Percentiles rank a stretch among this genome's conserved stretches.
Evolutionary conservation across 2,797 vertebrate genomes (phyloP).

Genomic region (Peromyscus eremicus): DNA sequence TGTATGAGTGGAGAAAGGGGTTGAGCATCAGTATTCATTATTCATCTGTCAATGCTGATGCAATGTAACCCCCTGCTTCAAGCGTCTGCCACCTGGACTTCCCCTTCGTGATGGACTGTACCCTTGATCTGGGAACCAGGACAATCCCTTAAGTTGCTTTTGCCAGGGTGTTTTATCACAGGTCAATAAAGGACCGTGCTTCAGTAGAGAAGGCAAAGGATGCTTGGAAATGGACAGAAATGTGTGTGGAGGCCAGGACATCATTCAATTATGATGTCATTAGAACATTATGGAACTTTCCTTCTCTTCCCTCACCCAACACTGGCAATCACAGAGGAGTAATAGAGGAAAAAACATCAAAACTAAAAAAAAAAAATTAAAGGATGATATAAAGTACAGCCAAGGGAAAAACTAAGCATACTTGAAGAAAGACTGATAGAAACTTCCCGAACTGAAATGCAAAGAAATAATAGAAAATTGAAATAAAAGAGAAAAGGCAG

Average conservation of each 20-base stretch:
- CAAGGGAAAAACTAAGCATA: background rate
- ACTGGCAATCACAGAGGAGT: background rate
- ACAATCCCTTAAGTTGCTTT: background rate
- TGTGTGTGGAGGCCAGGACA: background rate
- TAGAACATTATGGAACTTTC: background rate
- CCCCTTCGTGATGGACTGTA: background rate
- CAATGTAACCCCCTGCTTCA: background rate
- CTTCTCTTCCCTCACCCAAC: background rate
- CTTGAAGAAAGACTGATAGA: conserved; percentile 1
- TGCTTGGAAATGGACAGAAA: background rate
- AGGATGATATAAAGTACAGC: background rate
- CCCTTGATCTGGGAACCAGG: background rate
- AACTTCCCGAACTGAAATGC: background rate
- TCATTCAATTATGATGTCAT: background rate
- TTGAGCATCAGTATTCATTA: background rate
- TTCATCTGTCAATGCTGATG: background rate
- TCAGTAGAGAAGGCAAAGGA: background rate
- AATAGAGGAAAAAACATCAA: background rate
- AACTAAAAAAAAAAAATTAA: background rate
- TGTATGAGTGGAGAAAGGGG: background rate
- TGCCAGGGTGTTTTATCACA: background rate
- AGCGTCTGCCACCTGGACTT: background rate
- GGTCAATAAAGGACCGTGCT: background rate
- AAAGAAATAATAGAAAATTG: background rate
- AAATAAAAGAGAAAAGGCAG: background rate